Percentiles rank a stretch among this genome's conserved stretches.
Evolutionary conservation across 2,888 invertebrate species (phyloP).

Genomic region (Phortica magna): DNA sequence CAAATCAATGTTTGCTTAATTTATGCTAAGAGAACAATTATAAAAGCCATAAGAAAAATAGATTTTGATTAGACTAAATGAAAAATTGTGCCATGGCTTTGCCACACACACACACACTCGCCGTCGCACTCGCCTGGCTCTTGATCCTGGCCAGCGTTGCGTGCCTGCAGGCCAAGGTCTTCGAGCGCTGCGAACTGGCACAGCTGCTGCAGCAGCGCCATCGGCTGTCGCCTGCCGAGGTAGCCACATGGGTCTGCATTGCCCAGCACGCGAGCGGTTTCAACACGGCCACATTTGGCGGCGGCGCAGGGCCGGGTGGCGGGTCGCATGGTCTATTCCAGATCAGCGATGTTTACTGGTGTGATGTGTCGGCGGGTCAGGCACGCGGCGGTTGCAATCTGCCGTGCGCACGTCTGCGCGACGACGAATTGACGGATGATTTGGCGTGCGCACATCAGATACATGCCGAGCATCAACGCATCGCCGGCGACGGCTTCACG

Average conservation of each 20-base stretch:
- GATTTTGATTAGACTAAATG: too few relatives aligned
- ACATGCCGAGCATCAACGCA: slow-evolving; percentile 82
- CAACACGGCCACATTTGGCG: slow-evolving; percentile 82
- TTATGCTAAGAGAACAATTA: background rate
- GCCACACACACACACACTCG: background rate
- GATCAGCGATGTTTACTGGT: slow-evolving; percentile 87
- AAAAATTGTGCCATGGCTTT: too few relatives aligned
- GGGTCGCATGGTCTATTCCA: slow-evolving; percentile 87
- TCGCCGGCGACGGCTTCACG: slow-evolving; percentile 85
- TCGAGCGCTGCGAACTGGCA: slow-evolving; percentile 86
- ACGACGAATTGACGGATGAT: slow-evolving; percentile 86
- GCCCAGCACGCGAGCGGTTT: slow-evolving; percentile 83
- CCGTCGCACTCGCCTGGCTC: background rate
- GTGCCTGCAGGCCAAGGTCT: slow-evolving; percentile 77
- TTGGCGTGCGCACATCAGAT: slow-evolving; percentile 83
- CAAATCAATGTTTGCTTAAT: background rate
- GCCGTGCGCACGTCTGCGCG: slow-evolving; percentile 82
- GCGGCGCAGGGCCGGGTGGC: slow-evolving; percentile 77
- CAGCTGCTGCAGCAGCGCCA: slow-evolving; percentile 80
- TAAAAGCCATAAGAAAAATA: too few relatives aligned
- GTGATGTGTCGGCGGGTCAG: slow-evolving; percentile 79
- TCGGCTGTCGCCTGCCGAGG: slow-evolving; percentile 79
- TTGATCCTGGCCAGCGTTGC: background rate
- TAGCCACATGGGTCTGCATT: slow-evolving; percentile 85
- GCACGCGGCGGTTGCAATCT: slow-evolving; percentile 80